These are phyloP conservation scores for Rhadina sibilatrix DNA, from an alignment of 2,113 vertebrate genomes.

Conservation along the genomic window DNA sequence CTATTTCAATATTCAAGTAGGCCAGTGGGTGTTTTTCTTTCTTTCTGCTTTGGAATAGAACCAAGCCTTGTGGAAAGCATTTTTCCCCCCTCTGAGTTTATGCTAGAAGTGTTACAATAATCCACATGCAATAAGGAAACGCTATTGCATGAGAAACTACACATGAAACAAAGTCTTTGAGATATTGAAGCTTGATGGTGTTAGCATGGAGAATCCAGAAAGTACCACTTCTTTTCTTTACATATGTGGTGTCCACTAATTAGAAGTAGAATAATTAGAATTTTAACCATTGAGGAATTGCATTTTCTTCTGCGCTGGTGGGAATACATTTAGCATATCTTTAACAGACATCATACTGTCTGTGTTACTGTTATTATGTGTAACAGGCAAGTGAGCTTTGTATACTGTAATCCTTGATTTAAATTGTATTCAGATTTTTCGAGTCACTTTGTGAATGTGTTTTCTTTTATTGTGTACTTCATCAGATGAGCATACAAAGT, in stretches of 20 bases:
- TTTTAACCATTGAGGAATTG: background rate
- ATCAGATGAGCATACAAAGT: background rate
- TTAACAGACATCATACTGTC: background rate
- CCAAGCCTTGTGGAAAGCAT: slow-evolving; percentile 12
- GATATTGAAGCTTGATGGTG: background rate
- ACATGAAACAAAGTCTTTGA: background rate
- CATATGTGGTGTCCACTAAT: background rate
- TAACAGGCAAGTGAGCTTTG: background rate
- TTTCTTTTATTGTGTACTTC: background rate
- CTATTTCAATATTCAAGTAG: background rate
- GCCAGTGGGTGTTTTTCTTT: background rate
- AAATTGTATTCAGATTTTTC: background rate
- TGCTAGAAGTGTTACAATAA: slow-evolving; percentile 17
- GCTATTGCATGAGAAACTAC: background rate
- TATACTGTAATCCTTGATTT: background rate
- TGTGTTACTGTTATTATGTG: background rate
- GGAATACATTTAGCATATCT: background rate
- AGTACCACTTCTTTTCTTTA: background rate
- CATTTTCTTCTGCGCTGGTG: background rate
- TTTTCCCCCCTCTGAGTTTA: background rate
- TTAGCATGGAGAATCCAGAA: background rate
- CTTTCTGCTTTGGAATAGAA: background rate
- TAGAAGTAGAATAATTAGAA: background rate
- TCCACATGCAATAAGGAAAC: background rate
- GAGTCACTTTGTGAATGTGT: background rate